phyloP scores from a whole-genome alignment of 2,797 vertebrate genomes.

The Rhabdophis nuchalis region DNA sequence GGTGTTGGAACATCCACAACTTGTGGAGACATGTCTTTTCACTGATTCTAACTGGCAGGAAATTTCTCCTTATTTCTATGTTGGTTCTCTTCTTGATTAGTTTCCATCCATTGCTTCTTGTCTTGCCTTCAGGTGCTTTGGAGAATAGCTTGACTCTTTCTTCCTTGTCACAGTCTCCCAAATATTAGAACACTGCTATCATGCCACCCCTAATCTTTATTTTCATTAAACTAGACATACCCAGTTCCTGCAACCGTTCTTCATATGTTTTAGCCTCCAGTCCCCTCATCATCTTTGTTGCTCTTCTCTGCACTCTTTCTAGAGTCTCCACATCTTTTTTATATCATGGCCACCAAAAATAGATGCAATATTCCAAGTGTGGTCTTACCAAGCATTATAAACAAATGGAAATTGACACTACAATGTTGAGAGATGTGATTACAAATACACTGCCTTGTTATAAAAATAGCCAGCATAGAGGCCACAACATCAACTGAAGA shows the following conservation, averaged over 20 bases:
- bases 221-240: not conserved
- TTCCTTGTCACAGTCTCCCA: not conserved
- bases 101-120: not conserved
- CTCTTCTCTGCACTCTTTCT: not conserved
- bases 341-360: not conserved
- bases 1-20: not conserved
- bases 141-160: not conserved
- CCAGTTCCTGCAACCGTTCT: not conserved
- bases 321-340: not conserved
- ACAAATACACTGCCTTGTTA: not conserved
- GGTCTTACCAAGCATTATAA: not conserved
- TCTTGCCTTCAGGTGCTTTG: not conserved
- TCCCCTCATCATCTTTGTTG: not conserved
- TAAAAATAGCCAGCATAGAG: not conserved
- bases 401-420: not conserved
- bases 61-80: not conserved
- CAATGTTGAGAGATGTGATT: not conserved
- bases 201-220: not conserved
- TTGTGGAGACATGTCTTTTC: not conserved
- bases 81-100: not conserved
- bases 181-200: not conserved
- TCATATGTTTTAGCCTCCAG: not conserved
- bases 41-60: not conserved
- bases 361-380: not conserved
- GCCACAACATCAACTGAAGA: not conserved